Percentiles rank a stretch among this genome's conserved stretches.
These are phyloP conservation scores for Ctenopoma multispine DNA, from an alignment of 2,797 vertebrate species.

Conservation along the genomic window DNA sequence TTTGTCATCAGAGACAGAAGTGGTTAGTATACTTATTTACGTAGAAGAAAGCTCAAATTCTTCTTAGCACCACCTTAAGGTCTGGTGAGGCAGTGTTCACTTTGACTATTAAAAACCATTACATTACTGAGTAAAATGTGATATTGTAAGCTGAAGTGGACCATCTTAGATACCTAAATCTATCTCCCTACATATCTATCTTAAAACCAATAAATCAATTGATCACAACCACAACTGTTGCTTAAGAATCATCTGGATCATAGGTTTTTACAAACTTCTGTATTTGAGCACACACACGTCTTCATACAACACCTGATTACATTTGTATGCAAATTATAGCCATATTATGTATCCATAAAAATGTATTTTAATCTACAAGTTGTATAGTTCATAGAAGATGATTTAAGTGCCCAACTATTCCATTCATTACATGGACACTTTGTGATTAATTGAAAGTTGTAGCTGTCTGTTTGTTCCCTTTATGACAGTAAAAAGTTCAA, in stretches of 20 bases:
- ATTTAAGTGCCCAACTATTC: too few species aligned
- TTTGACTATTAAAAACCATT: not conserved
- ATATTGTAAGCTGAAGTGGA: not conserved
- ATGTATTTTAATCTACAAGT: too few species aligned
- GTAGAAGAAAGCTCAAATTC: too few species aligned
- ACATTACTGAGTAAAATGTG: not conserved
- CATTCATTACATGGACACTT: too few species aligned
- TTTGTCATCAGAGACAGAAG: not conserved
- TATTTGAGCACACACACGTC: not conserved
- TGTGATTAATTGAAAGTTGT: too few species aligned
- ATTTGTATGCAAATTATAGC: not conserved
- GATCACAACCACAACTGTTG: not conserved
- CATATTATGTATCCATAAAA: too few species aligned
- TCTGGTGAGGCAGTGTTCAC: not conserved
- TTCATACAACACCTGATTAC: not conserved
- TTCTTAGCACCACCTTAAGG: not conserved
- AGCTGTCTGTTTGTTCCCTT: not conserved
- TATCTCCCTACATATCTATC: too few species aligned
- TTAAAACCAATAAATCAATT: not conserved
- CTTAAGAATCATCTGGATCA: not conserved
- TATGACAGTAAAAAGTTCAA: not conserved
- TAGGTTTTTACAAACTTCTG: not conserved
- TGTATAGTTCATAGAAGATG: too few species aligned
- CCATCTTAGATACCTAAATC: too few species aligned
- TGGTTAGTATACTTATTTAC: not conserved